Conservation (phyloP, 2,113 vertebrate genomes). For the Trichomycterus rosablanca region DNA sequence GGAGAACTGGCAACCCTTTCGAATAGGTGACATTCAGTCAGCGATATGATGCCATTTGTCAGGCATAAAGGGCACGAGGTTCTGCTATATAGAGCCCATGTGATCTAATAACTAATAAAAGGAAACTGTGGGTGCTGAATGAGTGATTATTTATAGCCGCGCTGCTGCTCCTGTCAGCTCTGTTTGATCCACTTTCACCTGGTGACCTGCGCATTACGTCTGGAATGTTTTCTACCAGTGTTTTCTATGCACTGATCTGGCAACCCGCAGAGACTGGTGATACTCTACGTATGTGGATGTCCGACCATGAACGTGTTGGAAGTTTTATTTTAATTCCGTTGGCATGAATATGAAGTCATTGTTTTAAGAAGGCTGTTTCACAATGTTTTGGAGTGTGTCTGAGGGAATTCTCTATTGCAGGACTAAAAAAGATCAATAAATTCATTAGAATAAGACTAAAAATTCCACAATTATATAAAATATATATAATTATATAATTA, state of each 20-base stretch:
- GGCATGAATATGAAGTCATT: too few species aligned
- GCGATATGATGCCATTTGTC: slow-evolving; percentile 21
- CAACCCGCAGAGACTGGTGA: background rate
- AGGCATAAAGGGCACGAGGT: slow-evolving; percentile 3
- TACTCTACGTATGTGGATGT: background rate
- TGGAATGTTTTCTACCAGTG: too few species aligned
- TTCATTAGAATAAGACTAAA: too few species aligned
- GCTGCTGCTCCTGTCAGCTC: background rate
- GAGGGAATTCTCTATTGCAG: too few species aligned
- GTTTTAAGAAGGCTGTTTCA: too few species aligned
- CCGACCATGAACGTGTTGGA: too few species aligned
- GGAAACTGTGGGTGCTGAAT: slow-evolving; percentile 7
- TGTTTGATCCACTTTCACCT: background rate
- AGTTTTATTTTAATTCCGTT: too few species aligned
- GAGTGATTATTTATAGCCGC: slow-evolving; percentile 6
- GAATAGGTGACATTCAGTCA: slow-evolving; percentile 9
- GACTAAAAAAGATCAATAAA: too few species aligned
- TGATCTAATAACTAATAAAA: slow-evolving; percentile 19
- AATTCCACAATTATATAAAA: too few species aligned
- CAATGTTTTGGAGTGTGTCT: too few species aligned
- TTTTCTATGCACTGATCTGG: too few species aligned
- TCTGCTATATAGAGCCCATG: slow-evolving; percentile 7
- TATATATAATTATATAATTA: too few species aligned
- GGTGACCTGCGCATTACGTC: background rate
- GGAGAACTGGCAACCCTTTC: slow-evolving; percentile 2